Base-by-base conservation (phyloP, 2,888 invertebrate species). In the Glaucopsyche alexis region DNA sequence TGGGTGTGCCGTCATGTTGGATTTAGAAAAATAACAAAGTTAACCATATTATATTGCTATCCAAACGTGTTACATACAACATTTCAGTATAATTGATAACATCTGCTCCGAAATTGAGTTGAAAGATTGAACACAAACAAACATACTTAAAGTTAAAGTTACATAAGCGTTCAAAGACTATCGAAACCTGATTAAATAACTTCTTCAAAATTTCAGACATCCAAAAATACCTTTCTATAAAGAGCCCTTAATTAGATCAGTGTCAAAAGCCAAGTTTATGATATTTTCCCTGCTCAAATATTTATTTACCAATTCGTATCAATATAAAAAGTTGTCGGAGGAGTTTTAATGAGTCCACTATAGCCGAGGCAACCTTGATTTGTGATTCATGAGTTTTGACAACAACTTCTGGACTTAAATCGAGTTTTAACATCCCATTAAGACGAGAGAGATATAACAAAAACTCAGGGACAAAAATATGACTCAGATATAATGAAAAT, bases 301-400 rank as follows among this genome's bases (percentile, higher is more conserved):
- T 45, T 69, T 69, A 49, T 47, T 69, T 69, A 69, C 16, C 13
- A 69, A 49, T 47, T 29, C 47, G 49, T 47, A 42, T 69, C 66
- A 65, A 74, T 74, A 75, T 72, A 49, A 73, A 75, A 73, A 47
- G 38, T 69, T 60, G 45, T 50, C 52, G 69, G 71, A 13, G 42
- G 74, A 73, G 71, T 75, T 71, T 11, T 75, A 75, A 75, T 73
- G 69, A 75, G 66, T 72, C 72, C 67, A 49, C 65, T 71, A 50
- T 45, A 72, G 71, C 66, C 72, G 50, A 47, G 67, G 71, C 78
- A 83, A 84, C 80, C 82, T 84, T 82, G 82, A 86, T 89, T 87
- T 85, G 85, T 87, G 86, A 88, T 88, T 88, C 87, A 86, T 87
- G 79, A 78, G 74, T 76, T 75, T 77, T 77, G 77, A 78, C 77